A percentile compares a stretch with the other conserved stretches of the same genome.
Conservation (phyloP, 1,140 invertebrate species). For the Drosophila eugracilis region DNA sequence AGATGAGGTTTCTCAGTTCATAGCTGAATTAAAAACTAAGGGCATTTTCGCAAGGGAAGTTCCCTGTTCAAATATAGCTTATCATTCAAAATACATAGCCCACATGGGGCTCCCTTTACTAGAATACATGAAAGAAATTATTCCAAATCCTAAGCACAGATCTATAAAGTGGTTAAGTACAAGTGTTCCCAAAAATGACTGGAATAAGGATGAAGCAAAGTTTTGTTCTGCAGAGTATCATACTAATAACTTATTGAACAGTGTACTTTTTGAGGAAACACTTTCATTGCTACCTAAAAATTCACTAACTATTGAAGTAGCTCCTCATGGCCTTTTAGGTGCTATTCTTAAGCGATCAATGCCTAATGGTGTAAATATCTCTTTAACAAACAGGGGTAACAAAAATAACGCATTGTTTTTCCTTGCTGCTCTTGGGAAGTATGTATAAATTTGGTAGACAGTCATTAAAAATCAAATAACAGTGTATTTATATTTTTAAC, state of each 20-base stretch:
- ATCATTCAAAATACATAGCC: conserved; percentile 93
- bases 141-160: conserved; percentile 88
- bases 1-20: conserved; percentile 89
- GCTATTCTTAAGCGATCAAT: conserved; percentile 89
- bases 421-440: conserved; percentile 90
- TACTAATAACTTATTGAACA: conserved; percentile 94
- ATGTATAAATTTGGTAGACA: conserved; percentile 73
- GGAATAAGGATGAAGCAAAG: conserved; percentile 89
- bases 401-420: conserved; percentile 90
- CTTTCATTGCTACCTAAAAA: conserved; percentile 91
- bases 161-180: conserved; percentile 94
- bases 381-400: conserved; percentile 91
- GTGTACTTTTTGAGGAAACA: conserved; percentile 95
- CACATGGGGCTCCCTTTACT: conserved; percentile 90
- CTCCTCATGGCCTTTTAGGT: conserved; percentile 92
- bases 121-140: conserved; percentile 89
- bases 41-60: conserved; percentile 94
- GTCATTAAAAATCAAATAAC: neutral
- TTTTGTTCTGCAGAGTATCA: conserved; percentile 95
- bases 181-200: conserved; percentile 91
- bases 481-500: neutral
- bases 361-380: conserved; percentile 88
- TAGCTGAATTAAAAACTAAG: conserved; percentile 89
- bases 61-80: conserved; percentile 92
- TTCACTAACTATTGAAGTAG: conserved; percentile 92